phyloP scores from a whole-genome alignment of 2,113 vertebrate genomes.

The Hymenochirus boettgeri region DNA sequence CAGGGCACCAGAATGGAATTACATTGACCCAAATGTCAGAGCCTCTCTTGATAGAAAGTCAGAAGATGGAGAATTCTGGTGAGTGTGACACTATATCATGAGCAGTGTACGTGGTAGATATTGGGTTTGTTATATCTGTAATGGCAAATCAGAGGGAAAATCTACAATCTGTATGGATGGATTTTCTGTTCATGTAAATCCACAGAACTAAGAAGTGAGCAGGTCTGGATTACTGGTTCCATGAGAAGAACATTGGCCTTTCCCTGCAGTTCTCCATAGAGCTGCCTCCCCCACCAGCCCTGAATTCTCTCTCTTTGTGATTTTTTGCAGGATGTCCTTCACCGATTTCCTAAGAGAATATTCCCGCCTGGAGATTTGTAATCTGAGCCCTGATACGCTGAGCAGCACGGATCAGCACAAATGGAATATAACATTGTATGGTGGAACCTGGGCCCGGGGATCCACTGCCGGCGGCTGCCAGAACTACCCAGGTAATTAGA shows the following conservation, averaged over 20 bases:
- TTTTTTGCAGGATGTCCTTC: conserved; percentile 74
- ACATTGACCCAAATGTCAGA: conserved; percentile 58
- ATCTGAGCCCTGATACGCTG: conserved; percentile 71
- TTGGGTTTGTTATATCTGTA: background rate
- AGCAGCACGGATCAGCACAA: conserved; percentile 52
- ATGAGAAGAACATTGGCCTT: too few species aligned
- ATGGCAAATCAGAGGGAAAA: too few species aligned
- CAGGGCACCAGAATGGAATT: conserved; percentile 76
- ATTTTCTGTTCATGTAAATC: too few species aligned
- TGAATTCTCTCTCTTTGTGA: too few species aligned
- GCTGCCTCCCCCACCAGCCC: too few species aligned
- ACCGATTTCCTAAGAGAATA: conserved; percentile 74
- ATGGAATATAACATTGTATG: conserved; percentile 70
- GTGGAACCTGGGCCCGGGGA: conserved; percentile 69
- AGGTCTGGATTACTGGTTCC: too few species aligned
- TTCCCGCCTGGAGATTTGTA: conserved; percentile 80
- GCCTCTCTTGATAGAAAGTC: conserved; percentile 61
- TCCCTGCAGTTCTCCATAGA: background rate
- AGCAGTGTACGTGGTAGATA: background rate
- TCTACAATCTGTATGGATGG: too few species aligned
- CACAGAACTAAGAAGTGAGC: too few species aligned
- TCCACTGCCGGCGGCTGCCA: conserved; percentile 71
- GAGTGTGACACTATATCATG: conserved; percentile 37
- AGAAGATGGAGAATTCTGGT: conserved; percentile 87
- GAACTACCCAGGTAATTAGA: conserved; percentile 63